These are phyloP conservation scores for Siderastrea radians DNA, from an alignment of 92 coral and sea anemone species.

Conservation along the genomic window DNA sequence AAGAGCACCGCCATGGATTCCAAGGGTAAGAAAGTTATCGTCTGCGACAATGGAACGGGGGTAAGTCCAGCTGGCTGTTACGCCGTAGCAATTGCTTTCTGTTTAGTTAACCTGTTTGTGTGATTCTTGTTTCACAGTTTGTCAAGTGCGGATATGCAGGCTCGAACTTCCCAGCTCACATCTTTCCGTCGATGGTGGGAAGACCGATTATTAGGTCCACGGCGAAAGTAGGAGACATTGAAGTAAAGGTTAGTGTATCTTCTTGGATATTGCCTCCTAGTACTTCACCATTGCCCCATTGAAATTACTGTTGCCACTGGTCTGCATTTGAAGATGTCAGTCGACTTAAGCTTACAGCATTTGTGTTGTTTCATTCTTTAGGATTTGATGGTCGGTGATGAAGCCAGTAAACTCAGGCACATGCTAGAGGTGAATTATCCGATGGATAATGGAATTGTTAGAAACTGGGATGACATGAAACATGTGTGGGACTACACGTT, in stretches of 20 bases:
- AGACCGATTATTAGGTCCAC: constrained; percentile 98
- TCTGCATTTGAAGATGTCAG: background rate
- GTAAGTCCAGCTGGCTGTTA: constrained; percentile 63
- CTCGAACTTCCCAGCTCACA: constrained; percentile 98
- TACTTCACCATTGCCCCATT: background rate
- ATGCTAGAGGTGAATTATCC: constrained; percentile 98
- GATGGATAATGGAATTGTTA: constrained; percentile 98
- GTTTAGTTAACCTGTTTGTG: background rate
- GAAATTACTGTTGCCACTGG: too few relatives aligned
- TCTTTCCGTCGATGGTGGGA: constrained; percentile 99
- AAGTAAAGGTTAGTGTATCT: constrained; percentile 84
- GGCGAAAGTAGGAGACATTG: constrained; percentile 99
- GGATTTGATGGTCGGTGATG: constrained; percentile 99
- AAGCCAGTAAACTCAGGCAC: constrained; percentile 97
- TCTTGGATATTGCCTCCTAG: background rate
- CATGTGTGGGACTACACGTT: constrained; percentile 99
- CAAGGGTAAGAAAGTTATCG: constrained; percentile 94
- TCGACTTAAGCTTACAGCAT: background rate
- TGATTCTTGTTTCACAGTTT: constrained; percentile 73
- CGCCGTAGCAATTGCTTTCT: background rate
- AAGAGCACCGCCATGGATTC: constrained; percentile 92
- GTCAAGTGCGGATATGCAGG: constrained; percentile 99
- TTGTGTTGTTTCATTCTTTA: constrained; percentile 29
- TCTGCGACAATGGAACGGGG: constrained; percentile 99
- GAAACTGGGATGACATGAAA: constrained; percentile 99